Conservation (phyloP, 2,113 vertebrate genomes). For the Felis catus region DNA sequence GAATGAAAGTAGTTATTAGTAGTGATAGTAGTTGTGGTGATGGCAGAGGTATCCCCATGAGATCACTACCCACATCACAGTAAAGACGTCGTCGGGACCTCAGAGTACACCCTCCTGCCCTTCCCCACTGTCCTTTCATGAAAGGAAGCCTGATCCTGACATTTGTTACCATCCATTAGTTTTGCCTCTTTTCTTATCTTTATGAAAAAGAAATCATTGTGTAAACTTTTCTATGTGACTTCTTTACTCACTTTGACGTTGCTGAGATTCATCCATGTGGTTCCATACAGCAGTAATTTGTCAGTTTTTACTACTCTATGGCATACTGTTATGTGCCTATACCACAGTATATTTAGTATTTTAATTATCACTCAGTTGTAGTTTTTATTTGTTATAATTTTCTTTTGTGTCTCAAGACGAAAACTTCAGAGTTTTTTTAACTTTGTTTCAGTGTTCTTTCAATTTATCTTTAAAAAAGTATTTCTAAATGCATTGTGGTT, state of each 20-base stretch:
- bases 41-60: not conserved
- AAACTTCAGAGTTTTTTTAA: not conserved
- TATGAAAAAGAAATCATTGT: not conserved
- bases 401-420: not conserved
- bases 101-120: not conserved
- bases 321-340: not conserved
- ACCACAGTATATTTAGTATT: not conserved
- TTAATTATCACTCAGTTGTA: not conserved
- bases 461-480: not conserved
- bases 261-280: not conserved
- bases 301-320: not conserved
- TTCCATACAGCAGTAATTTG: not conserved
- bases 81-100: too few species aligned
- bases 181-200: not conserved
- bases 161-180: not conserved
- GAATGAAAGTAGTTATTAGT: not conserved
- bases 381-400: not conserved
- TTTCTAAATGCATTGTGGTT: not conserved
- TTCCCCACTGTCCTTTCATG: not conserved
- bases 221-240: not conserved
- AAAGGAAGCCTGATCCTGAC: not conserved
- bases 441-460: not conserved
- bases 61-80: not conserved
- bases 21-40: not conserved
- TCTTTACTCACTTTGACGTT: not conserved